phyloP scores from a whole-genome alignment of 1,140 invertebrate genomes.

The Euwallacea fornicatus region DNA sequence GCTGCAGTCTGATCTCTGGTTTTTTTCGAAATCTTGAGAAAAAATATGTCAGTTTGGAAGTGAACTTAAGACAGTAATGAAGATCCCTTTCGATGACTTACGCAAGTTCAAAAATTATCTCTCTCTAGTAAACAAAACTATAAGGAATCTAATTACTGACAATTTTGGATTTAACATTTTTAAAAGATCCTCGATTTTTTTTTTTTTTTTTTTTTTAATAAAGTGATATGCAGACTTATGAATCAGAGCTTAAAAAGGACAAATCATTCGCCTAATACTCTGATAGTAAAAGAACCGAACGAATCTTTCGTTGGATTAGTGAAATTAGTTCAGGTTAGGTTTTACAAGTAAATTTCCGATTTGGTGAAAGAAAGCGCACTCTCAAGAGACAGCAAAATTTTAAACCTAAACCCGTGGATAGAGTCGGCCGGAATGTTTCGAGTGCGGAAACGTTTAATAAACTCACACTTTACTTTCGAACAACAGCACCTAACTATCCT shows the following conservation, averaged over 20 bases:
- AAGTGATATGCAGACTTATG: neutral
- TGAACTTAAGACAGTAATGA: conserved; percentile 19
- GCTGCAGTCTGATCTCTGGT: conserved; percentile 6
- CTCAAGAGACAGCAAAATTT: conserved; percentile 18
- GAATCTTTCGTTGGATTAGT: conserved; percentile 3
- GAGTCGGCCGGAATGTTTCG: conserved; percentile 50
- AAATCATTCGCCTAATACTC: neutral
- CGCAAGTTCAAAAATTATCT: conserved; percentile 2
- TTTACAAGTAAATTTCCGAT: conserved; percentile 2
- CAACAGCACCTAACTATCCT: conserved; percentile 47
- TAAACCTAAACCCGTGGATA: conserved; percentile 48
- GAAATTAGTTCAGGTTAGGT: neutral
- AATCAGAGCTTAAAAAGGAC: conserved; percentile 1
- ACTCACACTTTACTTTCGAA: conserved; percentile 40
- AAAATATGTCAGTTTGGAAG: neutral
- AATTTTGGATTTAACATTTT: neutral
- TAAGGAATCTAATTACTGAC: neutral
- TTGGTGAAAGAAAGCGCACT: neutral
- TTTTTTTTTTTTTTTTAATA: no score
- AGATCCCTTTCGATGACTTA: conserved; percentile 42
- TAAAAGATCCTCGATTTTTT: neutral
- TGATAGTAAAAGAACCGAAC: conserved; percentile 12
- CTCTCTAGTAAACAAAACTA: neutral
- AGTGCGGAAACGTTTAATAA: conserved; percentile 53
- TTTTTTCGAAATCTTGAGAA: conserved; percentile 8